Base-by-base conservation (phyloP, 2,113 vertebrate genomes). In the Cebus imitator region DNA sequence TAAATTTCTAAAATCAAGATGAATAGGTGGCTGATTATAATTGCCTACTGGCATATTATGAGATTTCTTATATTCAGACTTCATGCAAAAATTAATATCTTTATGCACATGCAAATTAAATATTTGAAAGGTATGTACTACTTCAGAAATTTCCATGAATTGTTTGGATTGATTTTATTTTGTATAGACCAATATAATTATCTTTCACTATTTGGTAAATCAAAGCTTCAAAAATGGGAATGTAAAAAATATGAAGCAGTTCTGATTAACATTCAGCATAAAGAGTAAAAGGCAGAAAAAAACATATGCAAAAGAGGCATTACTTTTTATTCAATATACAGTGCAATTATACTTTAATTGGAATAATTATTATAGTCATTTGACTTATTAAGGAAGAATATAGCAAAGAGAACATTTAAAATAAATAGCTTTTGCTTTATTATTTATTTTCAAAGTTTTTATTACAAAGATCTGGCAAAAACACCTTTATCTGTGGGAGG, bases 21-120 rank as follows among this genome's bases (percentile, higher is more conserved):
- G 89, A 97, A 88, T 95, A 97, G 78, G 64, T 70, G 82, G 20
- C 48, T 96, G 84, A 87, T 96, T 93, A 85, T 93, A 96, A 90
- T 92, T 57, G 79, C 40, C 40, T 85, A 32, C 32, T 52, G 35
- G 30, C 40, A 40, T 83, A 40, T 91, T 89, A 66, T 11, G 35
- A 87, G 61, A 45, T 89, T 96, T 95, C 18, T 96, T 96, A 88
- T 89, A 96, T 76, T 86, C 27, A 92, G 76, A 91, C 76, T 68
- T 90, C 52, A 48, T 70, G 20, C 9, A 93, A 84, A 95, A 87
- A 70, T 81, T 84, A 82, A 82, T 80, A 55, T 68, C 66, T 84
- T 94, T 83, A 80, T 79, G 10, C 8, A 43, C 81, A 90, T 87
- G 66, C 48, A 97, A 84, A 95, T 80, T 88, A 91, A 94, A 88